Base-by-base conservation (phyloP, 1,140 invertebrate species). In the Helicorthomorpha holstii region DNA sequence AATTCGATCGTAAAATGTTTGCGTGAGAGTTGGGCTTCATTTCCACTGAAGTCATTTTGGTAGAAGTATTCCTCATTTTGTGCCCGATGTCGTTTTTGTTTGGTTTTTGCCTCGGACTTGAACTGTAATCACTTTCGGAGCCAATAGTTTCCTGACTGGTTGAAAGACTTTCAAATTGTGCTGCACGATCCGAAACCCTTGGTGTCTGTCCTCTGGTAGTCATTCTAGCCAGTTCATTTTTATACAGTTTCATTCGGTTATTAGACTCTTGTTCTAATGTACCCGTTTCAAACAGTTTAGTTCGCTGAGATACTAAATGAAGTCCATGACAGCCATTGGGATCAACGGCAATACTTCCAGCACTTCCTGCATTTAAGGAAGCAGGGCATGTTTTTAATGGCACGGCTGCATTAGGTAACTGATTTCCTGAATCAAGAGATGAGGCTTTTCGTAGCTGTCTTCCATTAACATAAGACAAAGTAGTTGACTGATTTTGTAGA, bases 161-260 rank as follows among this genome's bases (percentile, higher is more conserved):
- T 14, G 54, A 55, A 14, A 55, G 25, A 14, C 27, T 76, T 60
- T 86, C 83, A 62, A 83, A 86, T 61, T 85, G 82, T 56, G 78
- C 74, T 51, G 80, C 74, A 14, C 82, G 66, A 27, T 81, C 73
- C 21, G 79, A 80, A 1, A 85, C 82, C 60, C 82, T 83, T 3
- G 80, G 79, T 49, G 79, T 78, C 25, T 79, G 77, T 25, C 74
- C 70, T 58, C 82, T 82, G 50, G 75, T 74, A 41, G 75, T 76
- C 41, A 86, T 56, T 27, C 82, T 66, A 3, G 82, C 78, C 50
- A 85, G 65, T 63, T 85, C 83, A 61, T 80, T 83, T 54, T 76
- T 73, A 51, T 82, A 81, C 23, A 81, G 71, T 57, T 75, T 76
- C 2, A 78, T 83, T 41, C 80, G 70, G 56, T 77, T 71, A 34